A percentile compares a stretch with the other conserved stretches of the same genome.
Evolutionary conservation across 2,797 vertebrate genomes (phyloP).

Genomic region (Enteromius treurensis): DNA sequence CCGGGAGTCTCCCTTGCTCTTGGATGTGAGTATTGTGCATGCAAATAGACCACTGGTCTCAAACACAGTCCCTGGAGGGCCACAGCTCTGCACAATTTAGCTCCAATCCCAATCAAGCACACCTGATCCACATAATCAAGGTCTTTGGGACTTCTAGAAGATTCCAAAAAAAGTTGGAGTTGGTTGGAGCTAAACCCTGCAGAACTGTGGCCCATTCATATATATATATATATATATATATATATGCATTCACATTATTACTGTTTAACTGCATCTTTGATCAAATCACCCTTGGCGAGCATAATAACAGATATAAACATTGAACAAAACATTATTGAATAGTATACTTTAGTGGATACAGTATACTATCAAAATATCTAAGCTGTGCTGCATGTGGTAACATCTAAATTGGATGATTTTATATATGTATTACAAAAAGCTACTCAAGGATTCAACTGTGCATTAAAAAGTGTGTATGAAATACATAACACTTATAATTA

Average conservation of each 20-base stretch:
- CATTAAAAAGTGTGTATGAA: background rate
- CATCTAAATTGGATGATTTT: background rate
- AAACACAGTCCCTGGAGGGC: no score
- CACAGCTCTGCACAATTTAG: no score
- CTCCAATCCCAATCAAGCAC: no score
- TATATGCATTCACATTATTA: background rate
- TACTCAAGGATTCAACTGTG: background rate
- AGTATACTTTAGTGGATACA: background rate
- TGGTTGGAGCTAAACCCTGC: no score
- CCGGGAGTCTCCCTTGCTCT: slow-evolving; percentile 68
- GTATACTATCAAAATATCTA: background rate
- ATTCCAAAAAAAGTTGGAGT: no score
- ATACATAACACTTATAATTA: background rate
- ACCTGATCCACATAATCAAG: no score
- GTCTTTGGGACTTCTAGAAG: no score
- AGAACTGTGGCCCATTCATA: no score
- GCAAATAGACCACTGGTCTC: background rate
- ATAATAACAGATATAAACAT: background rate
- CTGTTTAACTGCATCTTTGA: background rate
- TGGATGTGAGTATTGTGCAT: slow-evolving; percentile 72
- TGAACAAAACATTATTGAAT: background rate
- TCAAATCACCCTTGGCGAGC: background rate
- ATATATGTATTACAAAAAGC: background rate
- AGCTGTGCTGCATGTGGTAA: background rate
- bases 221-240: no score